Evolutionary conservation across 2,113 vertebrate species (phyloP).

Genomic region (Rhinichthys klamathensis): DNA sequence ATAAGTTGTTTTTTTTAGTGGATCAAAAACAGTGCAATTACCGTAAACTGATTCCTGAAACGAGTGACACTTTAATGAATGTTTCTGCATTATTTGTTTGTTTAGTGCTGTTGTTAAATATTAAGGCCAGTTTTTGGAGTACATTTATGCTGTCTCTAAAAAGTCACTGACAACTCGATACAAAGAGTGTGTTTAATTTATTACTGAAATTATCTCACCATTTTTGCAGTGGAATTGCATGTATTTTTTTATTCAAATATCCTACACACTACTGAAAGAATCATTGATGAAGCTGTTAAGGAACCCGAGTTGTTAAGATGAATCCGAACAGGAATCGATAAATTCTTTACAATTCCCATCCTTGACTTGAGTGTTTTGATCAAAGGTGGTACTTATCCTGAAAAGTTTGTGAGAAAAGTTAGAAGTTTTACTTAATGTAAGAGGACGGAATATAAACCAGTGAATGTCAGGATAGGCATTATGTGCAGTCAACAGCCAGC

Average conservation of each 20-base stretch:
- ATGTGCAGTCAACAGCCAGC: constrained; percentile 11
- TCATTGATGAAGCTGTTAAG: constrained; percentile 10
- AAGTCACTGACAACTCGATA: neutral
- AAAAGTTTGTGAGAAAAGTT: constrained; percentile 15
- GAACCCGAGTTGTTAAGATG: neutral
- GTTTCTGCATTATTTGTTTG: no score
- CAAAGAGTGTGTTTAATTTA: neutral
- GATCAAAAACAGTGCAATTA: neutral
- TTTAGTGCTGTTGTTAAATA: neutral
- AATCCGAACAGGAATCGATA: constrained; percentile 1
- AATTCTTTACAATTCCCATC: neutral
- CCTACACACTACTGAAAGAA: neutral
- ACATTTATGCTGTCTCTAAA: neutral
- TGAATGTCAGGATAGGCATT: constrained; percentile 8
- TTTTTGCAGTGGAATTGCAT: neutral
- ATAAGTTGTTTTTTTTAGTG: no score
- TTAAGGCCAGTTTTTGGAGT: neutral
- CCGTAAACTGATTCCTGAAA: neutral
- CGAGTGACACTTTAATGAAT: neutral
- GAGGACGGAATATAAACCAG: neutral
- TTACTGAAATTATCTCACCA: neutral
- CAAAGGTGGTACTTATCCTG: neutral
- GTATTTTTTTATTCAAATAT: neutral
- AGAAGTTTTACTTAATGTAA: constrained; percentile 10
- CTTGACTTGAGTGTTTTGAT: neutral